Conservation (phyloP, 2,797 vertebrate genomes). For the Cryptoblepharus egeriae region DNA sequence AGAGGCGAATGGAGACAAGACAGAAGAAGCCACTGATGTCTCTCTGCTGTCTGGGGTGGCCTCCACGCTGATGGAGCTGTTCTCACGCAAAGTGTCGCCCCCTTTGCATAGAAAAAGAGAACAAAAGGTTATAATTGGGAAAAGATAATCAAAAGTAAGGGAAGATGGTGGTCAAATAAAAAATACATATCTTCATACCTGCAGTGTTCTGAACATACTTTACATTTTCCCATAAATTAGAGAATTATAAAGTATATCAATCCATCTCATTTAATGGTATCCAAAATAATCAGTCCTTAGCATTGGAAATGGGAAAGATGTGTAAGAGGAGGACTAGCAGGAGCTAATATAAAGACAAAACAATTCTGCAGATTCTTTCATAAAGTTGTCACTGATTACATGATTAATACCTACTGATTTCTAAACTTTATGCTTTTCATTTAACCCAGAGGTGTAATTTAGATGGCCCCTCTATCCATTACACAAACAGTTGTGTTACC, state of each 20-base stretch:
- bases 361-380: not conserved
- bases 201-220: not conserved
- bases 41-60: conserved; percentile 87
- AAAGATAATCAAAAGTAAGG: not conserved
- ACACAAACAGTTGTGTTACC: not conserved
- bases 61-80: conserved; percentile 84
- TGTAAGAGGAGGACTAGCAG: not conserved
- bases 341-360: not conserved
- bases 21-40: conserved; percentile 80
- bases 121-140: conserved; percentile 35
- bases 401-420: not conserved
- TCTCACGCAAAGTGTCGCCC: conserved; percentile 84
- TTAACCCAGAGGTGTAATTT: not conserved
- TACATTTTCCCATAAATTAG: not conserved
- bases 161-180: not conserved
- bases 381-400: not conserved
- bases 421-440: not conserved
- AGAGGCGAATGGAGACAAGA: conserved; percentile 68
- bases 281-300: not conserved
- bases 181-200: accelerated
- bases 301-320: not conserved
- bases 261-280: not conserved
- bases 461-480: not conserved
- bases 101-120: conserved; percentile 66
- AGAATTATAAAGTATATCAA: not conserved